A percentile compares a stretch with the other conserved stretches of the same genome.
Conservation (phyloP, 2,888 invertebrate species). For the Troides aeacus region DNA sequence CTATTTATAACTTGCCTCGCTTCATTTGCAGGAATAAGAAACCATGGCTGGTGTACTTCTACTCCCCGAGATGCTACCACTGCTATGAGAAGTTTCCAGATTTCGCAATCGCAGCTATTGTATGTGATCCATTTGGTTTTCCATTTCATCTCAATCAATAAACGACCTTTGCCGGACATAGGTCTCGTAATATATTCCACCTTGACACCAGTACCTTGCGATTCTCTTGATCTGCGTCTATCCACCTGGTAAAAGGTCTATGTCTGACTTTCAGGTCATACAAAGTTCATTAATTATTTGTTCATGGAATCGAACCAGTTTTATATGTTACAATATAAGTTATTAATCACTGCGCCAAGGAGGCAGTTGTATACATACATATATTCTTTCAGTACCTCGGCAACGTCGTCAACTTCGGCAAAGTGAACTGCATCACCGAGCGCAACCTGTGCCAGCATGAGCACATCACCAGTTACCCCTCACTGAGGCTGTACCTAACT, state of each 20-base stretch:
- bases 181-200: too few species aligned
- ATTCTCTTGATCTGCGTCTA: too few species aligned
- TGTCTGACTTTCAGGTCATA: too few species aligned
- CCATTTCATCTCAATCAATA: too few species aligned
- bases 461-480: constrained; percentile 63
- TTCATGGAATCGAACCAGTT: too few species aligned
- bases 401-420: constrained; percentile 61
- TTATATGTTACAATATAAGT: too few species aligned
- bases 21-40: constrained; percentile 49
- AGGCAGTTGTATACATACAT: too few species aligned
- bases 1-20: neutral
- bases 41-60: constrained; percentile 72
- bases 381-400: constrained; percentile 50
- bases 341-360: too few species aligned
- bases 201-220: too few species aligned
- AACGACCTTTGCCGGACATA: too few species aligned
- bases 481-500: constrained; percentile 58
- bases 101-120: constrained; percentile 66
- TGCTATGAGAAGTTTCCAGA: constrained; percentile 70
- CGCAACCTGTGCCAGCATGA: constrained; percentile 67
- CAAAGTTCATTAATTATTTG: too few species aligned
- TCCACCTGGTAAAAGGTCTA: too few species aligned
- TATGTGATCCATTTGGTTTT: constrained; percentile 43
- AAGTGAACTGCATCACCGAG: constrained; percentile 68
- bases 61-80: constrained; percentile 65